A percentile compares a stretch with the other conserved stretches of the same genome.
phyloP scores from a whole-genome alignment of 1,140 invertebrate genomes.

The Lerema accius region DNA sequence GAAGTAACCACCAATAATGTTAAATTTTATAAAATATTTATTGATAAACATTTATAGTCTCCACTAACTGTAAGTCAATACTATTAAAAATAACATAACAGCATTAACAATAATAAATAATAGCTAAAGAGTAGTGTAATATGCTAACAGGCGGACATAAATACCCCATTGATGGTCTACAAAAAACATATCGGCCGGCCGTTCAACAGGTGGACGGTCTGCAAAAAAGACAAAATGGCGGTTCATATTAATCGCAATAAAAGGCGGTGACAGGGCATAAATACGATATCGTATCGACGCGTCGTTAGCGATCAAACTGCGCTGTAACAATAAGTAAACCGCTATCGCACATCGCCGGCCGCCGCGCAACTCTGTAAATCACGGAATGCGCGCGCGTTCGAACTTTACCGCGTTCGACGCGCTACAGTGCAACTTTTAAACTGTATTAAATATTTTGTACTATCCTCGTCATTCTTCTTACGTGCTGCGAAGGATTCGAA shows the following conservation, averaged over 20 bases:
- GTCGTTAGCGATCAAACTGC: slow-evolving; percentile 57
- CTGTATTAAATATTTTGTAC: too few relatives aligned
- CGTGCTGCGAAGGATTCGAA: too few relatives aligned
- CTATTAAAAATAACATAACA: not conserved
- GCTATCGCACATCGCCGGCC: slow-evolving; percentile 67
- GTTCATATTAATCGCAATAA: slow-evolving; percentile 71
- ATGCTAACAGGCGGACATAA: slow-evolving; percentile 24
- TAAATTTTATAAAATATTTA: too few relatives aligned
- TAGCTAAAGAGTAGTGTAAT: slow-evolving; percentile 15
- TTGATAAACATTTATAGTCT: too few relatives aligned
- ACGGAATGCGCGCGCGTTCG: slow-evolving; percentile 43
- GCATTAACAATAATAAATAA: slow-evolving; percentile 1
- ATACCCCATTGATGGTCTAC: slow-evolving; percentile 22
- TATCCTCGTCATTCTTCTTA: too few relatives aligned
- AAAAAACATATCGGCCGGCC: slow-evolving; percentile 15
- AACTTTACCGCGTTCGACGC: slow-evolving; percentile 14
- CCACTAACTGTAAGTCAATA: not conserved
- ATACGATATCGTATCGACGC: slow-evolving; percentile 63
- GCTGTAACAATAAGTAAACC: slow-evolving; percentile 70
- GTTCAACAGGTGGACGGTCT: slow-evolving; percentile 46
- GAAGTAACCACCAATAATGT: too few relatives aligned
- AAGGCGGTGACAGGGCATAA: slow-evolving; percentile 65
- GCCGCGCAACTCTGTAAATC: slow-evolving; percentile 61
- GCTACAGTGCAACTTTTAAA: slow-evolving; percentile 5
- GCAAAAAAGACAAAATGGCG: slow-evolving; percentile 43